These are phyloP conservation scores for Cotesia chilonis DNA, from an alignment of 1,140 invertebrate genomes.

Conservation along the genomic window DNA sequence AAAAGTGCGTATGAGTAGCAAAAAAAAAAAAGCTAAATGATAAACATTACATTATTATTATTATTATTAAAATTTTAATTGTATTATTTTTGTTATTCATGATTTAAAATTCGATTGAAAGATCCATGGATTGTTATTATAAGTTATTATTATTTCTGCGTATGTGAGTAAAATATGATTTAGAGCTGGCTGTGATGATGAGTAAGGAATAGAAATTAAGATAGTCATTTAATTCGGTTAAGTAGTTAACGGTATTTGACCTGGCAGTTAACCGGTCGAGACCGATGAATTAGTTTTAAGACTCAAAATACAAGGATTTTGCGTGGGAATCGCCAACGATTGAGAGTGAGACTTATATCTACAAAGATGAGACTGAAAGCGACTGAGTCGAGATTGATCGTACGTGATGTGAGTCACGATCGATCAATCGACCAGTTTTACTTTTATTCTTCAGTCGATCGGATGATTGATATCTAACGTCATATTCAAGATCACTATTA, in stretches of 20 bases:
- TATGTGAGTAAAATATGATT: neutral
- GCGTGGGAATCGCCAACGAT: conserved; percentile 48
- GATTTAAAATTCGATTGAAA: too few species aligned
- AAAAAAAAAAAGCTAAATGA: too few species aligned
- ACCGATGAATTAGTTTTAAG: conserved; percentile 31
- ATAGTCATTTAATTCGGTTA: conserved; percentile 39
- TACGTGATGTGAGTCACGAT: conserved; percentile 34
- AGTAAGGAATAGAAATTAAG: conserved; percentile 1
- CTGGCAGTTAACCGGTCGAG: conserved; percentile 41
- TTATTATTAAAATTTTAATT: neutral
- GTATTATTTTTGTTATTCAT: too few species aligned
- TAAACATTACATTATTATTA: too few species aligned
- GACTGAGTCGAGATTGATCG: conserved; percentile 26
- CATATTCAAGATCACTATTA: neutral
- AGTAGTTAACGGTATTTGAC: conserved; percentile 42
- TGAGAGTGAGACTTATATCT: neutral
- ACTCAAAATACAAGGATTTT: conserved; percentile 44
- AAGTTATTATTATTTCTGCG: too few species aligned
- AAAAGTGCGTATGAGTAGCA: too few species aligned
- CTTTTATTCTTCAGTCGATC: neutral
- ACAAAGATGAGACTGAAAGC: conserved; percentile 8
- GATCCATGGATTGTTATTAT: too few species aligned
- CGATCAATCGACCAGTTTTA: conserved; percentile 3
- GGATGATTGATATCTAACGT: neutral
- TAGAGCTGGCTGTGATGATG: neutral